Base-by-base conservation (phyloP, 37 sponge, comb jelly and placozoan genomes). In the Haliclona indistincta region DNA sequence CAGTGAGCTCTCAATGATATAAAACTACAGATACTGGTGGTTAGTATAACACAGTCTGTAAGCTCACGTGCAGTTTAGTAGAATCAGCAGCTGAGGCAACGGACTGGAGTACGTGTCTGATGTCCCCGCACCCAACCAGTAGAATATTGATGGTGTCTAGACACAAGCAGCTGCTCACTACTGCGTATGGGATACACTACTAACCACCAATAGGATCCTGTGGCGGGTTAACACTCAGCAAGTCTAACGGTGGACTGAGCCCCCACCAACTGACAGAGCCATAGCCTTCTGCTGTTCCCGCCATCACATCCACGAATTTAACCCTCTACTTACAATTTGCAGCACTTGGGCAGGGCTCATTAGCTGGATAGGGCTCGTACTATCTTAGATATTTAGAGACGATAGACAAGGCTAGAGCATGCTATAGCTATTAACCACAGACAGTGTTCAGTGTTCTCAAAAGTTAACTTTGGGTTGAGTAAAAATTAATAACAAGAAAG, bases 201-300 rank as follows among this genome's bases (percentile, higher is more conserved):
- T n/a, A n/a, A n/a, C n/a, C n/a, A n/a, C n/a, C n/a, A n/a, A n/a
- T n/a, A n/a, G n/a, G n/a, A 58, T 30, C 61, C 5, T 26, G 61
- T 20, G 8, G 6, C 22, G 61, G 17, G 22, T 26, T 63, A 26
- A 81, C 49, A 39, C 53, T 56, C 19, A 76, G 10, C 10, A 96
- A 74, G 72, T 96, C 92, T 0, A 86, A 54, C 17, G 96, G 86
- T 44, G 92, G 96, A 54, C 77, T 78, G 39, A 91, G 83, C 0
- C 96, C 96, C 96, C 96, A 96, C 96, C 96, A 96, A n/a, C 75
- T 71, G 3, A 85, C 62, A 17, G 71, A 49, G 3, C 96, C 96
- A 4, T 81, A 73, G 4, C 95, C 95, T n/a, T 89, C 77, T 0
- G 71, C 73, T 19, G 35, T 30, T 2, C 28, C 68, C 19, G 79